Base-by-base conservation (phyloP, 2,113 vertebrate species). In the Sphyrna mokarran region DNA sequence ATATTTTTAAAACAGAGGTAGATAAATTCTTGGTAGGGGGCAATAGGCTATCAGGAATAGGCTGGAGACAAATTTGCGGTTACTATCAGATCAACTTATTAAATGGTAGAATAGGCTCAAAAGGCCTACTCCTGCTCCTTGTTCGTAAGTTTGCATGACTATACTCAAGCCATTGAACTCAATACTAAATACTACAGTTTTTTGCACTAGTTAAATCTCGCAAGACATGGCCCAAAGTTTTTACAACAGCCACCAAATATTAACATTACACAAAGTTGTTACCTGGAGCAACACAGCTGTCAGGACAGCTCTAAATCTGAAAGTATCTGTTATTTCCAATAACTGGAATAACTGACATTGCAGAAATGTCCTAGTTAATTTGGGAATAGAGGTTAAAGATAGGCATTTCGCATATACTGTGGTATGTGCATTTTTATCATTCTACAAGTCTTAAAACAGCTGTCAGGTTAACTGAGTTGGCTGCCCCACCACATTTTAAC, bases 351-450 rank as follows among this genome's bases (percentile, higher is more conserved):
- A 54, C 48, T 89, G 86, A 89, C 54, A 89, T 89, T 22, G 54
- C 86, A 89, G 86, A 58, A 89, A 89, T 10, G 23, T 43, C 86
- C 43, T 48, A 89, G 86, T 89, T 89, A 89, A 89, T 89, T 89
- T 89, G 48, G 23, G 86, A 54, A 54, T 58, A 13, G 48, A 58
- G 86, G 48, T 48, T 89, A 89, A 13, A 58, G 54, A 58, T 33
- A 58, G 86, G 54, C 80, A 89, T 90, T 90, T 90, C 87, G 16
- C 87, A 63, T n/a, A 54, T 1, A 90, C 54, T 58, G 26, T 61
- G 14, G 48, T 33, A 90, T 61, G 87, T 61, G 87, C 29, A 90
- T 90, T 54, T 61, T 90, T 90, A 61, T 61, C 87, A 90, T 90
- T 90, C 87, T 33, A 63, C 33, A 61, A 54, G 58, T 54, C 54